These are phyloP conservation scores for Terebella lapidaria DNA, from an alignment of 2,888 invertebrate genomes.

Conservation along the genomic window DNA sequence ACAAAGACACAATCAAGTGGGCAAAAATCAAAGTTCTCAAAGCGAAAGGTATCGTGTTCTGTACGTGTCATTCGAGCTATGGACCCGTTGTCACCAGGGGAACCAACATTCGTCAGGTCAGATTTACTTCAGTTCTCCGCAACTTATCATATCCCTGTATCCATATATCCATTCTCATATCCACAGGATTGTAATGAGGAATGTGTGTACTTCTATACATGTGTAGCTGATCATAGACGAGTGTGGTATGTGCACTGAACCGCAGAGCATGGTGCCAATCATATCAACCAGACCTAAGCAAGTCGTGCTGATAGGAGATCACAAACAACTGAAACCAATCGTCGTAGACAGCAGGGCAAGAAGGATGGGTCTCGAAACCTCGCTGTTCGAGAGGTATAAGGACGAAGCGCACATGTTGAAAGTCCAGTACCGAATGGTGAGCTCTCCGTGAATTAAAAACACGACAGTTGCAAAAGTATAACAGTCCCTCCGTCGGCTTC, in stretches of 20 bases:
- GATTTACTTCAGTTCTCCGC: too few species aligned
- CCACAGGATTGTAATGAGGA: too few species aligned
- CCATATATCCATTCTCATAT: too few species aligned
- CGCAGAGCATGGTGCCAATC: slow-evolving; percentile 47
- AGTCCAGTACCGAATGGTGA: slow-evolving; percentile 43
- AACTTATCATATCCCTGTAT: too few species aligned
- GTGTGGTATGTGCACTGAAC: slow-evolving; percentile 39
- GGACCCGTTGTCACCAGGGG: slow-evolving; percentile 7
- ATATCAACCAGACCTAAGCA: slow-evolving; percentile 26
- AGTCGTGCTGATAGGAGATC: slow-evolving; percentile 42
- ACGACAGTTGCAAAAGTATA: too few species aligned
- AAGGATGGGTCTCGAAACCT: slow-evolving; percentile 31
- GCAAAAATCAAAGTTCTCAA: too few species aligned
- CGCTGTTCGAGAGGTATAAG: slow-evolving; percentile 34
- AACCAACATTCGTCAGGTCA: slow-evolving; percentile 29
- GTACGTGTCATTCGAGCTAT: slow-evolving; percentile 19
- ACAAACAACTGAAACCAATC: slow-evolving; percentile 43
- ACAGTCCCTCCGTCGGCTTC: too few species aligned
- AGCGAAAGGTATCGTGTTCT: slow-evolving; percentile 20
- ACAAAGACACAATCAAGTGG: too few species aligned
- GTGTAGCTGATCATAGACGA: slow-evolving; percentile 39
- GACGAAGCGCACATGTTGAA: slow-evolving; percentile 27
- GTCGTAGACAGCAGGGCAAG: slow-evolving; percentile 30
- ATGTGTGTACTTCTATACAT: too few species aligned
- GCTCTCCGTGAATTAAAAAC: too few species aligned